Evolutionary conservation across 2,888 invertebrate genomes (phyloP), one percentile per base, ranked within the genome.

Genomic region (Eristalis arbustorum): DNA sequence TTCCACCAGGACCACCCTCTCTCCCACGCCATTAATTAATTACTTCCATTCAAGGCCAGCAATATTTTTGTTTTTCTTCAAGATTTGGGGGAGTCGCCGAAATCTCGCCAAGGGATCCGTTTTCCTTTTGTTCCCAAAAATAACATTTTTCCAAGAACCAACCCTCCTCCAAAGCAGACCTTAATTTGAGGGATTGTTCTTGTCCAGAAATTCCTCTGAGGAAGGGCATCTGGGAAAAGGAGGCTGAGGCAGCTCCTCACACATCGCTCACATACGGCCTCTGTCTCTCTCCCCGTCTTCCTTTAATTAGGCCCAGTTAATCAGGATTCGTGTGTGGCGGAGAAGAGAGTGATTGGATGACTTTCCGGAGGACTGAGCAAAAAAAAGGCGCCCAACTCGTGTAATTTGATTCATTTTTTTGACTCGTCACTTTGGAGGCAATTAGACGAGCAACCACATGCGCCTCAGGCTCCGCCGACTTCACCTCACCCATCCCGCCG

Each of bases 231-330:
- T 49, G n/a, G 5, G 8, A 3, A n/a, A 3, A 10, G 22, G 3
- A 23, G 13, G 14, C 18, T 10, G 18, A 59, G 25, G n/a, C 34
- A 14, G 71, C 28, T 62, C 28, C 14, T 56, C 69, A 37, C 57
- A 49, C 69, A 56, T 84, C 69, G 79, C n/a, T n/a, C n/a, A n/a
- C n/a, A n/a, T n/a, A n/a, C n/a, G n/a, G n/a, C n/a, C n/a, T n/a
- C n/a, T n/a, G n/a, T n/a, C n/a, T n/a, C n/a, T n/a, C n/a, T n/a
- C n/a, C n/a, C n/a, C n/a, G n/a, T n/a, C n/a, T n/a, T n/a, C n/a
- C n/a, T 84, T 71, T 79, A 68, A 69, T 84, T 79, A 84, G 75
- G 40, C 49, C 23, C 11, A 75, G 71, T 75, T 80, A 62, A 72
- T 84, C 37, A 28, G 40, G 56, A 49, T 63, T 66, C 40, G 63